These are phyloP conservation scores for Planiliza haematocheilus DNA, from an alignment of 2,113 vertebrate species.

Conservation along the genomic window DNA sequence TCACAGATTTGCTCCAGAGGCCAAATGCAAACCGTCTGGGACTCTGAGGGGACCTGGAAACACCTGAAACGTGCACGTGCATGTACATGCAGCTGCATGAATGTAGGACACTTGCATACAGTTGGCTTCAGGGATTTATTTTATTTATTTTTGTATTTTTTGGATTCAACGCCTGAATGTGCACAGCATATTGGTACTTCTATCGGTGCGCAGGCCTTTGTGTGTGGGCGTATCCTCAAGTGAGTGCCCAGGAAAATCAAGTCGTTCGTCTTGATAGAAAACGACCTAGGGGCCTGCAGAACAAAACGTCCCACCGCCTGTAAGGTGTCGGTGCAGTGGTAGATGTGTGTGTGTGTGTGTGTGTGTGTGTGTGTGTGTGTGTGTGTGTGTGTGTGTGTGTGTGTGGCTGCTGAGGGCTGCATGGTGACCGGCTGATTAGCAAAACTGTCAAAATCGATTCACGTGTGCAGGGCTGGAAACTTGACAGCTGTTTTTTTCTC, in stretches of 20 bases:
- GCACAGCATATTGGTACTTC: not conserved
- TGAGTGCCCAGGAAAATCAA: not conserved
- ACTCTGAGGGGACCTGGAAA: no score
- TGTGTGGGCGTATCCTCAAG: not conserved
- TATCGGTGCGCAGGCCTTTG: not conserved
- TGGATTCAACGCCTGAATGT: no score
- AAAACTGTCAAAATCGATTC: conserved; percentile 39
- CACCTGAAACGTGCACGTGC: no score
- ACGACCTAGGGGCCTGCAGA: conserved; percentile 13
- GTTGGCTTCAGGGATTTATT: no score
- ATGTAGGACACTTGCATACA: not conserved
- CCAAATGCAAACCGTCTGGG: no score
- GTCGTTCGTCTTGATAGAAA: conserved; percentile 31
- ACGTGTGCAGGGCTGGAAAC: not conserved
- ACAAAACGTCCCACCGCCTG: not conserved
- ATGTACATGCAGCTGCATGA: not conserved
- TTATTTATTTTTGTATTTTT: no score
- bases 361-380: no score
- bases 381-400: no score
- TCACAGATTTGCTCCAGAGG: no score
- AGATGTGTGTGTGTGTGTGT: conserved; percentile 14
- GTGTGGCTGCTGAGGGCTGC: conserved; percentile 12
- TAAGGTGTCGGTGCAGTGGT: not conserved
- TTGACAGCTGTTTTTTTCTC: conserved; percentile 28
- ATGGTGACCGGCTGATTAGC: conserved; percentile 40